Conservation (phyloP, 2,888 invertebrate genomes). For the Actias luna region DNA sequence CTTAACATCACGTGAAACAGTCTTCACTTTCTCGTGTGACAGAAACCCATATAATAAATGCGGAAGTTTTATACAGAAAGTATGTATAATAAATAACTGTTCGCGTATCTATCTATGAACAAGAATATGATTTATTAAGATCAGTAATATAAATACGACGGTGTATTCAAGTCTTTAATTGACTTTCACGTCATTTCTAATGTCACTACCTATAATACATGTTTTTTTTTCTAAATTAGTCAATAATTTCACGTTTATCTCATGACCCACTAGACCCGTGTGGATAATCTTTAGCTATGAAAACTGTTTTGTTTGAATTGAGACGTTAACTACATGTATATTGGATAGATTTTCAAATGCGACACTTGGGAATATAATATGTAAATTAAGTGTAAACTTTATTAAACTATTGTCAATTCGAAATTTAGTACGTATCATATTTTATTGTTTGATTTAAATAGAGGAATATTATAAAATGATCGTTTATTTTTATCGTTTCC, state of each 20-base stretch:
- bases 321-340: background rate
- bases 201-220: background rate
- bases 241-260: constrained; percentile 7
- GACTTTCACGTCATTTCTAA: background rate
- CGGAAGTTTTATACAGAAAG: background rate
- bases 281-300: background rate
- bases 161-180: constrained; percentile 1
- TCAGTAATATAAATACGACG: background rate
- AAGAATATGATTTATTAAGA: background rate
- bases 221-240: background rate
- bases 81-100: background rate
- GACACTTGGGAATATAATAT: constrained; percentile 22
- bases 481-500: constrained; percentile 29
- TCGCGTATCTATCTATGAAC: no score
- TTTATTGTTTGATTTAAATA: constrained; percentile 37
- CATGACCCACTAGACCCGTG: constrained; percentile 6
- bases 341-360: constrained; percentile 1
- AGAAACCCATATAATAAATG: background rate
- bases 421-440: constrained; percentile 38
- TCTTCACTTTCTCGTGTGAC: background rate
- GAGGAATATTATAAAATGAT: constrained; percentile 25
- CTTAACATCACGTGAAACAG: no score
- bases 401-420: constrained; percentile 39
- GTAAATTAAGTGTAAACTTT: constrained; percentile 43
- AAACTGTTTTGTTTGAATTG: background rate